Evolutionary conservation across 2,113 vertebrate species (phyloP).

Genomic region (Proterorhinus semilunaris): DNA sequence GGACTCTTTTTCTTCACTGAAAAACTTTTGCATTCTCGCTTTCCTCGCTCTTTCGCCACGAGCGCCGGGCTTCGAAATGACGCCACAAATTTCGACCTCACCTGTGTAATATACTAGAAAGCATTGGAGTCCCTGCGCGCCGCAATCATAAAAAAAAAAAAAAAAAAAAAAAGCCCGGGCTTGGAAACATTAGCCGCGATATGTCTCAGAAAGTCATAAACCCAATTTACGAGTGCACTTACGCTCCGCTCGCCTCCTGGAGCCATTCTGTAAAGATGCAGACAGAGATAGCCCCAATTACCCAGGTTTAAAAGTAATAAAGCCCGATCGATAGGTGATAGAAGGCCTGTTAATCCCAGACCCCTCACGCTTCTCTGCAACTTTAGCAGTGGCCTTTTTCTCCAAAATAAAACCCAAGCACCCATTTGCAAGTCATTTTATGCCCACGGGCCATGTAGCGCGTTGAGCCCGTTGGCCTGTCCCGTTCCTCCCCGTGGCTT

Average conservation of each 20-base stretch:
- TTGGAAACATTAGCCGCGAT: slow-evolving; percentile 77
- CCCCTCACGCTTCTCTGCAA: slow-evolving; percentile 59
- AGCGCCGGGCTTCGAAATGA: neutral
- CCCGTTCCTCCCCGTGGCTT: slow-evolving; percentile 16
- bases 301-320: slow-evolving; percentile 75
- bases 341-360: slow-evolving; percentile 54
- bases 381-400: slow-evolving; percentile 33
- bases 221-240: slow-evolving; percentile 78
- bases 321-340: slow-evolving; percentile 68
- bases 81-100: slow-evolving; percentile 52
- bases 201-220: slow-evolving; percentile 78
- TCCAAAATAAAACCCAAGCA: slow-evolving; percentile 60
- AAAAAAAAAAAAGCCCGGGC: slow-evolving; percentile 40
- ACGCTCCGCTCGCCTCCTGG: slow-evolving; percentile 69
- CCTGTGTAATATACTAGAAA: slow-evolving; percentile 65
- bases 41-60: neutral
- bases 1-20: too few relatives aligned
- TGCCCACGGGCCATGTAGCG: slow-evolving; percentile 45
- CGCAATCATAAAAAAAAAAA: slow-evolving; percentile 61
- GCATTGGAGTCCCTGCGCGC: slow-evolving; percentile 68
- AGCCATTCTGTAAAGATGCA: slow-evolving; percentile 72
- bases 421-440: slow-evolving; percentile 60
- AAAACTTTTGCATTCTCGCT: too few relatives aligned
- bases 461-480: slow-evolving; percentile 32
- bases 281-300: slow-evolving; percentile 72